These are phyloP conservation scores for Xenentodon cancila DNA, from an alignment of 2,797 vertebrate genomes.

Conservation along the genomic window DNA sequence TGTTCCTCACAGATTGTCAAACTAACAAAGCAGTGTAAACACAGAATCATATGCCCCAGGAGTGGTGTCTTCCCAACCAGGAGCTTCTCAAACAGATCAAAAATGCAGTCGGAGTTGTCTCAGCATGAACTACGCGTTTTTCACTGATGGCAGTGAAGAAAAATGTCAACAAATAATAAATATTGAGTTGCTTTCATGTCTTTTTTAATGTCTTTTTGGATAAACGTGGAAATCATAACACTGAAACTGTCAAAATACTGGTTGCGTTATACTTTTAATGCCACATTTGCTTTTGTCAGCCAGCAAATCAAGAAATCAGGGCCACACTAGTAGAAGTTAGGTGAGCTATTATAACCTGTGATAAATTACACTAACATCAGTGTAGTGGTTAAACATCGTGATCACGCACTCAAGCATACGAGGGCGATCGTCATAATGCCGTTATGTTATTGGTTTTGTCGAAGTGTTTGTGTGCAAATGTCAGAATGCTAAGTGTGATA, in stretches of 20 bases:
- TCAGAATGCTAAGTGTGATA: not conserved
- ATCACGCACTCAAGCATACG: conserved; percentile 21
- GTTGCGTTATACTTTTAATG: conserved; percentile 2
- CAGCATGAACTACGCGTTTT: conserved; percentile 14
- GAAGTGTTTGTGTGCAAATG: conserved; percentile 6
- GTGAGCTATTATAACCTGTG: conserved; percentile 38
- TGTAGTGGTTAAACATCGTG: conserved; percentile 40
- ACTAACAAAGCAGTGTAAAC: conserved; percentile 49
- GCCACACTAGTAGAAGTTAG: conserved; percentile 21
- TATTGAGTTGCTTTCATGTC: conserved; percentile 13
- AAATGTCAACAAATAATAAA: conserved; percentile 19
- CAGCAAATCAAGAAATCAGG: not conserved
- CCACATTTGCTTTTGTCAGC: conserved; percentile 12
- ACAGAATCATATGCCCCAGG: conserved; percentile 34
- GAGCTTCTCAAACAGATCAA: conserved; percentile 19
- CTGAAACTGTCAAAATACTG: not conserved
- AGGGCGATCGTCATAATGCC: conserved; percentile 12
- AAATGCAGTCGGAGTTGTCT: conserved; percentile 32
- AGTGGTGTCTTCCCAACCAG: conserved; percentile 16
- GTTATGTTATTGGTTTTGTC: not conserved
- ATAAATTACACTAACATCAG: conserved; percentile 36
- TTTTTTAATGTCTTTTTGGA: conserved; percentile 17
- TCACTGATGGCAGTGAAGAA: conserved; percentile 22
- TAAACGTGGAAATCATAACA: conserved; percentile 1
- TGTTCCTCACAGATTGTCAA: conserved; percentile 42